Evolutionary conservation across 2,113 vertebrate species (phyloP).

Genomic region (Saguinus imperator): DNA sequence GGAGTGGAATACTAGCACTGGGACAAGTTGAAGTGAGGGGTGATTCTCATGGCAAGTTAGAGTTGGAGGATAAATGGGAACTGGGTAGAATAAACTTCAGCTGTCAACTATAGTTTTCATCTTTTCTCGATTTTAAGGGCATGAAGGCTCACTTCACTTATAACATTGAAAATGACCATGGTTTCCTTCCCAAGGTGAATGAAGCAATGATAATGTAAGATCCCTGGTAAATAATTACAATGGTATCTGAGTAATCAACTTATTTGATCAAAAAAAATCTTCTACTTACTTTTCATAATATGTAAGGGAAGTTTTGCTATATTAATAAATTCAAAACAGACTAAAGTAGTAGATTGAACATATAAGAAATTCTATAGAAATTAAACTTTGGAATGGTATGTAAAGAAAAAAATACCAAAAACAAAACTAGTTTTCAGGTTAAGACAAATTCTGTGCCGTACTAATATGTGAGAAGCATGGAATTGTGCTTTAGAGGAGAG

Average conservation of each 20-base stretch:
- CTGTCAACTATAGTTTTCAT: neutral
- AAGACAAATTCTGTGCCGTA: neutral
- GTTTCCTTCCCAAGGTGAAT: neutral
- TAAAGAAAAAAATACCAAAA: neutral
- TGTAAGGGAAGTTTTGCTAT: neutral
- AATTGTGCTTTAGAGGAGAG: neutral
- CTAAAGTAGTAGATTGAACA: neutral
- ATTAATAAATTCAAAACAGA: neutral
- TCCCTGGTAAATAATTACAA: neutral
- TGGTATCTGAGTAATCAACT: neutral
- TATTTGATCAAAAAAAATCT: neutral
- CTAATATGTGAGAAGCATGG: neutral
- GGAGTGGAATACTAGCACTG: neutral
- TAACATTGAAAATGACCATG: neutral
- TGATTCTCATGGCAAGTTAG: neutral
- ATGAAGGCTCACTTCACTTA: neutral
- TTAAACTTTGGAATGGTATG: neutral
- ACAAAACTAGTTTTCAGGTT: neutral
- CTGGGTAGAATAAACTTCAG: neutral
- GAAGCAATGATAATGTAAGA: neutral
- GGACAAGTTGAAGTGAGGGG: neutral
- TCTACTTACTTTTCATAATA: neutral
- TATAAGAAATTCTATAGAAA: neutral
- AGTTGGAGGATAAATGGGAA: neutral
- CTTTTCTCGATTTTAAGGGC: neutral